These are phyloP conservation scores for Hemibagrus guttatus DNA, from an alignment of 2,797 vertebrate species.

Conservation along the genomic window DNA sequence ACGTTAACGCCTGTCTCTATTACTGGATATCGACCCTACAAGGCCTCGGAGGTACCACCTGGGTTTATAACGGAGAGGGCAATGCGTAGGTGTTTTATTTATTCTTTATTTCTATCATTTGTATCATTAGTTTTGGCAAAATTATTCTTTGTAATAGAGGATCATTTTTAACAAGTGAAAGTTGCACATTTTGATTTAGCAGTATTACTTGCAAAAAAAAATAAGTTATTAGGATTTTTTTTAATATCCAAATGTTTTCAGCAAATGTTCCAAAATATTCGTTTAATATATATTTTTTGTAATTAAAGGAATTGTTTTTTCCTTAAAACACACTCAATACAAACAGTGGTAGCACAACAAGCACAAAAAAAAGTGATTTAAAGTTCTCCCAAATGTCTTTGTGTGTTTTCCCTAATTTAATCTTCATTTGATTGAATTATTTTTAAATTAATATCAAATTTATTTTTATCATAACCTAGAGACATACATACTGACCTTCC, in stretches of 20 bases:
- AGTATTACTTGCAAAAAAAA: not conserved
- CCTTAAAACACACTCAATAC: too few relatives aligned
- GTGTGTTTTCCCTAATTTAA: not conserved
- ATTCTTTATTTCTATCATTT: not conserved
- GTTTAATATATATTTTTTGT: not conserved
- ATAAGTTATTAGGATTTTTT: not conserved
- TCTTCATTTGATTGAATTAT: too few relatives aligned
- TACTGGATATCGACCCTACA: conserved; percentile 89
- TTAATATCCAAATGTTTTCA: not conserved
- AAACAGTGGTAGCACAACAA: too few relatives aligned
- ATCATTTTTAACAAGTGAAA: not conserved
- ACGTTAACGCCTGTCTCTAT: conserved; percentile 92
- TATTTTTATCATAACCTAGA: not conserved
- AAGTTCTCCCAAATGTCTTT: too few relatives aligned
- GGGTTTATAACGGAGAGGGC: conserved; percentile 91
- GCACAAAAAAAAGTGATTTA: too few relatives aligned
- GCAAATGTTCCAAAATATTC: not conserved
- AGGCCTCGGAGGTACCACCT: conserved; percentile 86
- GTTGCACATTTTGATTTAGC: not conserved
- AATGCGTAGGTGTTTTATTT: conserved; percentile 80
- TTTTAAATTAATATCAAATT: not conserved
- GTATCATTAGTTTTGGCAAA: not conserved
- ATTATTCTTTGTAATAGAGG: not conserved
- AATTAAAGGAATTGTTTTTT: not conserved
- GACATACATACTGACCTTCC: not conserved